phyloP scores from a whole-genome alignment of 2,113 vertebrate genomes.

The Hemibagrus wyckioides region DNA sequence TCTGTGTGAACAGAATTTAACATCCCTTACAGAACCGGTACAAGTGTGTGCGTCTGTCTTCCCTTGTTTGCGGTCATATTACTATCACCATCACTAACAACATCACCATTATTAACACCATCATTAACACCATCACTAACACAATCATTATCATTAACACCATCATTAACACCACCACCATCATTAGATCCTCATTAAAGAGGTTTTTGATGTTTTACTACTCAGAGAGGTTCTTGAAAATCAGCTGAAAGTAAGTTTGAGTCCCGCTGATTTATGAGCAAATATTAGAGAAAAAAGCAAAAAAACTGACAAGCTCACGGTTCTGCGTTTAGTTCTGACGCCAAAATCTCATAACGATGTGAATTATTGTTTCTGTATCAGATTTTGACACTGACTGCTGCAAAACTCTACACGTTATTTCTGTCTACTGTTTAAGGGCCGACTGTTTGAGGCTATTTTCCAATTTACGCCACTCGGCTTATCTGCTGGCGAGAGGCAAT shows the following conservation, averaged over 20 bases:
- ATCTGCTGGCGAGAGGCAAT: slow-evolving; percentile 60
- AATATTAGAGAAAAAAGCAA: not conserved
- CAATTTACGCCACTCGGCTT: slow-evolving; percentile 66
- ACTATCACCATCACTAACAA: too few relatives aligned
- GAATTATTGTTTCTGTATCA: slow-evolving; percentile 56
- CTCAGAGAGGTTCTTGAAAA: not conserved
- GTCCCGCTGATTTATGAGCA: not conserved
- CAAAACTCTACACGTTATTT: slow-evolving; percentile 26
- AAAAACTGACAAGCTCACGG: not conserved
- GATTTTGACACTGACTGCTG: slow-evolving; percentile 55
- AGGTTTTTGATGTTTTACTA: not conserved
- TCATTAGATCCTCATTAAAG: not conserved
- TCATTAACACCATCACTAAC: too few relatives aligned
- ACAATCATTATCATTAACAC: too few relatives aligned
- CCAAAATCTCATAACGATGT: slow-evolving; percentile 54
- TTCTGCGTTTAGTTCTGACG: slow-evolving; percentile 41
- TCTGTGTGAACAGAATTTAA: too few relatives aligned
- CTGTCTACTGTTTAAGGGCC: slow-evolving; percentile 56
- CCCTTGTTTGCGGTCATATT: too few relatives aligned
- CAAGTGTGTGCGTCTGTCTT: too few relatives aligned
- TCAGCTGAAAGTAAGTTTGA: not conserved
- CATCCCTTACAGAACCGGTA: too few relatives aligned
- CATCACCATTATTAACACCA: too few relatives aligned
- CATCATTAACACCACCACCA: too few relatives aligned
- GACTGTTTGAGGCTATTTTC: slow-evolving; percentile 64